Evolutionary conservation across 1,140 invertebrate genomes (phyloP).

Genomic region (Choristoneura fumiferana): DNA sequence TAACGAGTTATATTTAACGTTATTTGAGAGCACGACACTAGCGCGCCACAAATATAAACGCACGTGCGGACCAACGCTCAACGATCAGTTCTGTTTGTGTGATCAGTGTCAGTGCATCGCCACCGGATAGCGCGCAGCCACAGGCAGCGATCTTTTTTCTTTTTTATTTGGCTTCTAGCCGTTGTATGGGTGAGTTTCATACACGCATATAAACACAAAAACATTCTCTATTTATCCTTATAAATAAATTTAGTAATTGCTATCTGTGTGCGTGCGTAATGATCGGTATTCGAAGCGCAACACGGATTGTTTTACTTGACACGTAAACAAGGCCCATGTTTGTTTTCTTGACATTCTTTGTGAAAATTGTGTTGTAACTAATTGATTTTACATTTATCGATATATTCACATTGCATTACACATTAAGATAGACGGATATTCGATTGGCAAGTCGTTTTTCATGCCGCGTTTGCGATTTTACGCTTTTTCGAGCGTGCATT

Average conservation of each 20-base stretch:
- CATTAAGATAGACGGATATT: too few species aligned
- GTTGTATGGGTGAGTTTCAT: conserved; percentile 78
- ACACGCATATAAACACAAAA: not conserved
- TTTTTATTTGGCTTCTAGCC: conserved; percentile 79
- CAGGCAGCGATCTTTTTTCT: conserved; percentile 66
- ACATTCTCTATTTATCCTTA: not conserved
- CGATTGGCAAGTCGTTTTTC: too few species aligned
- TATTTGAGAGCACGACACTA: conserved; percentile 31
- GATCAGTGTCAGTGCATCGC: conserved; percentile 38
- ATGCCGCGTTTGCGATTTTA: too few species aligned
- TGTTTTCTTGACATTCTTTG: conserved; percentile 13
- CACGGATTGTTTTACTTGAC: conserved; percentile 11
- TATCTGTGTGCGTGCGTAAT: conserved; percentile 14
- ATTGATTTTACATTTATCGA: too few species aligned
- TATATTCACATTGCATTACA: too few species aligned
- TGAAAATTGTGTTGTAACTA: not conserved
- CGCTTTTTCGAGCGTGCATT: too few species aligned
- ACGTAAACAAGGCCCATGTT: conserved; percentile 19
- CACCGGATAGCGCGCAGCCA: conserved; percentile 56
- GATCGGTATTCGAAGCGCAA: not conserved
- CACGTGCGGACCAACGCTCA: conserved; percentile 42
- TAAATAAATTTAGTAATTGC: conserved; percentile 4
- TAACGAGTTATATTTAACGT: not conserved
- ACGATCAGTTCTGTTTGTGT: conserved; percentile 67
- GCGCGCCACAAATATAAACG: conserved; percentile 48